phyloP scores from a whole-genome alignment of 2,797 vertebrate genomes.

The Sebastes glaucus region DNA sequence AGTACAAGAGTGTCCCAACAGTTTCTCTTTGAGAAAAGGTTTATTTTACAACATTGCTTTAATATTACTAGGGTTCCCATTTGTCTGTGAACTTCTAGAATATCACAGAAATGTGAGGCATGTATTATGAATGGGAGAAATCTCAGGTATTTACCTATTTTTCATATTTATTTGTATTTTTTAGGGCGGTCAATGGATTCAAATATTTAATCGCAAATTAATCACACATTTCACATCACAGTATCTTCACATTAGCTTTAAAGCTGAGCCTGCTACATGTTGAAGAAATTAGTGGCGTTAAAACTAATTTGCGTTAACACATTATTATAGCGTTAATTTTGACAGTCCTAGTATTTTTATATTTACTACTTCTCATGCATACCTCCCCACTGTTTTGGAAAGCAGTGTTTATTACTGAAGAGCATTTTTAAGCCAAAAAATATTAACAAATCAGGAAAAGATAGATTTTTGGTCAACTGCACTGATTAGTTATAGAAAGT shows the following conservation, averaged over 20 bases:
- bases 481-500: not conserved
- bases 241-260: too few species aligned
- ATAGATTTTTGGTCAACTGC: not conserved
- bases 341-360: not conserved
- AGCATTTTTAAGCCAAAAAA: not conserved
- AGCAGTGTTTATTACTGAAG: not conserved
- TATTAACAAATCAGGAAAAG: not conserved
- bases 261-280: fast-evolving
- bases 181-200: fast-evolving
- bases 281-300: too few species aligned
- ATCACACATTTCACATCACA: too few species aligned
- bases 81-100: not conserved
- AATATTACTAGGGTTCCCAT: not conserved
- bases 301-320: too few species aligned
- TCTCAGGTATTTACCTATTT: not conserved
- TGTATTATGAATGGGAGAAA: not conserved
- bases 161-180: not conserved
- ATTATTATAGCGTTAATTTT: too few species aligned
- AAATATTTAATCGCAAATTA: too few species aligned
- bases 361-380: not conserved
- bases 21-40: not conserved
- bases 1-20: not conserved
- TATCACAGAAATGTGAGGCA: not conserved
- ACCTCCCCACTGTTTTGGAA: not conserved
- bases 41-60: not conserved